Base-by-base conservation (phyloP, 2,113 vertebrate species). In the Euleptes europaea region DNA sequence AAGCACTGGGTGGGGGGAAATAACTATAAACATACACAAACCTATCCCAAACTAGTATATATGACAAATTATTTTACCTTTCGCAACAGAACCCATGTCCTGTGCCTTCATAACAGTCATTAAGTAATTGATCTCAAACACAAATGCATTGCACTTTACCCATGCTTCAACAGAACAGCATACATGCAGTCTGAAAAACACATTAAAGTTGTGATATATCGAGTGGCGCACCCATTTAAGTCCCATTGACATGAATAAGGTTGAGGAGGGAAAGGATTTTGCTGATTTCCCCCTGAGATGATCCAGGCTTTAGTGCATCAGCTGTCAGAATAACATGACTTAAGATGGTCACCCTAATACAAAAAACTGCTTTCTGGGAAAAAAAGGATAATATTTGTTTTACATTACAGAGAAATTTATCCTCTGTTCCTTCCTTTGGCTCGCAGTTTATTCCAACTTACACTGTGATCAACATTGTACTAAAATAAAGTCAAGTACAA, bases 401-500 rank as follows among this genome's bases (percentile, higher is more conserved):
- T 95, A 84, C 82, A 92, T 92, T 91, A 93, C 89, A 93, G 85
- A 94, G 88, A 93, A 85, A 94, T 93, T 92, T 92, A 94, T 95
- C 86, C 90, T 94, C 93, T 95, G 92, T 94, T 97, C 92, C 95
- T 97, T 95, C 95, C 94, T 97, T 97, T 97, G 97, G 97, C 97
- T 97, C 95, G 97, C 96, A 97, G 96, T 98, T 98, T 97, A 98
- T 97, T 97, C 96, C 95, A 98, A 97, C 98, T 98, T 98, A 97
- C 96, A 97, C 97, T 98, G 97, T 97, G 96, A 97, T 97, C 97
- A 97, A 98, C 97, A 97, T 97, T 98, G 97, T 98, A 98, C 97
- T 97, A 98, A 98, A 98, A 99, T 98, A 99, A 98, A 97, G 97
- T 97, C 96, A 97, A 97, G 96, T 96, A 94, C 96, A 95, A 95